Conservation (phyloP, 2,888 invertebrate species). For the Sphinx pinastri region DNA sequence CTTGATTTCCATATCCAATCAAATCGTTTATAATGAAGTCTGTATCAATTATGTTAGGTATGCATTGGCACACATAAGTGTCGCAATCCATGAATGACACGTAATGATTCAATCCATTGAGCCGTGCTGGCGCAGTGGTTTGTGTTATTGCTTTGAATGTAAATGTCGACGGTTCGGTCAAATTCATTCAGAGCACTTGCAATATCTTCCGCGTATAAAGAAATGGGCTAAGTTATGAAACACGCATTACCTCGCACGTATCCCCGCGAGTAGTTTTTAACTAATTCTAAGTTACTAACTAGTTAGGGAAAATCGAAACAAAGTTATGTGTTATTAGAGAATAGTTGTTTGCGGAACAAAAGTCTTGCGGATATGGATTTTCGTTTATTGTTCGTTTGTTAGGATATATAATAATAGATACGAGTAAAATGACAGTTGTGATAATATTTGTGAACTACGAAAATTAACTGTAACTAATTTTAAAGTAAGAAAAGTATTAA, state of each 20-base stretch:
- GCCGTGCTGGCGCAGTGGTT: background rate
- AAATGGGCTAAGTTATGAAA: background rate
- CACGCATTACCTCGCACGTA: background rate
- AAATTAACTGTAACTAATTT: no score
- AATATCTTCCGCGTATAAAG: no score
- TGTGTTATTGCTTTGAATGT: slow-evolving; percentile 5
- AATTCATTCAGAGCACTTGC: no score
- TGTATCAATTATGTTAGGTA: background rate
- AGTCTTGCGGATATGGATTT: background rate
- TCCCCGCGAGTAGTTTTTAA: background rate
- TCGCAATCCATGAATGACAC: background rate
- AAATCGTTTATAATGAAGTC: no score
- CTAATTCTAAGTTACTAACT: slow-evolving; percentile 5
- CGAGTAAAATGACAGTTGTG: background rate
- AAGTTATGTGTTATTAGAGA: slow-evolving; percentile 5
- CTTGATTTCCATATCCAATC: no score
- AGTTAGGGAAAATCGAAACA: slow-evolving; percentile 2
- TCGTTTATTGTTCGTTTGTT: background rate
- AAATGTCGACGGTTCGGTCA: background rate
- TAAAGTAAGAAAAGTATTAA: no score
- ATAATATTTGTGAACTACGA: no score
- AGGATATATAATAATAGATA: background rate
- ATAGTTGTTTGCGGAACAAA: background rate
- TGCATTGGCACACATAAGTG: background rate
- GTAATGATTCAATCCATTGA: slow-evolving; percentile 2